Evolutionary conservation across 92 coral and sea anemone species (phyloP).

Genomic region (Porites evermanni): DNA sequence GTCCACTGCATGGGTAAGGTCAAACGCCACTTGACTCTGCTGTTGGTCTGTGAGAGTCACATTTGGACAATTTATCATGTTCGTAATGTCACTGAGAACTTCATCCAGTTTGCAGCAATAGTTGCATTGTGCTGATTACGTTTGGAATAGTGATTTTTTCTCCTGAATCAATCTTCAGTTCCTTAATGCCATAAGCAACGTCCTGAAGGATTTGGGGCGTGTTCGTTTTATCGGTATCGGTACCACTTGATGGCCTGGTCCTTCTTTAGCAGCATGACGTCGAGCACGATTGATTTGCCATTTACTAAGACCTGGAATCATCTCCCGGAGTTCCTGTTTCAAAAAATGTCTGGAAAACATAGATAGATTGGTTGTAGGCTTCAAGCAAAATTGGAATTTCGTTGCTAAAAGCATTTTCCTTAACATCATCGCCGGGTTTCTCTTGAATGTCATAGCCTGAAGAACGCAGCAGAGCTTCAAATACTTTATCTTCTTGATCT

Average conservation of each 20-base stretch:
- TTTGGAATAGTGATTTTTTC: conserved; percentile 49
- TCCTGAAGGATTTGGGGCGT: conserved; percentile 43
- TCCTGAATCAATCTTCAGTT: conserved; percentile 50
- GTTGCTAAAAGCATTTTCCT: too few relatives aligned
- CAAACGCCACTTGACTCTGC: conserved; percentile 18
- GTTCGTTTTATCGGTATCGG: conserved; percentile 17
- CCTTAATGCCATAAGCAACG: conserved; percentile 47
- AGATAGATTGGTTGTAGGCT: conserved; percentile 47
- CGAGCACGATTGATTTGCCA: conserved; percentile 54
- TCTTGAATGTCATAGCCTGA: not conserved
- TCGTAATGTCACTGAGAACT: conserved; percentile 10
- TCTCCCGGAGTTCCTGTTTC: conserved; percentile 43
- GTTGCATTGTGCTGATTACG: conserved; percentile 45
- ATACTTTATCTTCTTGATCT: conserved; percentile 38
- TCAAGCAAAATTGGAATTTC: too few relatives aligned
- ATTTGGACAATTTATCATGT: conserved; percentile 26
- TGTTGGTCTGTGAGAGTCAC: conserved; percentile 32
- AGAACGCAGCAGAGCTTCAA: conserved; percentile 12
- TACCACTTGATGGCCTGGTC: conserved; percentile 52
- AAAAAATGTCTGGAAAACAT: conserved; percentile 2
- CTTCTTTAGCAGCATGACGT: conserved; percentile 49
- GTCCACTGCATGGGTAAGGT: conserved; percentile 24
- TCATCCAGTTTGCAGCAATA: conserved; percentile 22
- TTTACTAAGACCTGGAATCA: conserved; percentile 52
- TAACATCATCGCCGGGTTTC: too few relatives aligned